These are phyloP conservation scores for Pelosia muscerda DNA, from an alignment of 2,888 invertebrate genomes.

Conservation along the genomic window DNA sequence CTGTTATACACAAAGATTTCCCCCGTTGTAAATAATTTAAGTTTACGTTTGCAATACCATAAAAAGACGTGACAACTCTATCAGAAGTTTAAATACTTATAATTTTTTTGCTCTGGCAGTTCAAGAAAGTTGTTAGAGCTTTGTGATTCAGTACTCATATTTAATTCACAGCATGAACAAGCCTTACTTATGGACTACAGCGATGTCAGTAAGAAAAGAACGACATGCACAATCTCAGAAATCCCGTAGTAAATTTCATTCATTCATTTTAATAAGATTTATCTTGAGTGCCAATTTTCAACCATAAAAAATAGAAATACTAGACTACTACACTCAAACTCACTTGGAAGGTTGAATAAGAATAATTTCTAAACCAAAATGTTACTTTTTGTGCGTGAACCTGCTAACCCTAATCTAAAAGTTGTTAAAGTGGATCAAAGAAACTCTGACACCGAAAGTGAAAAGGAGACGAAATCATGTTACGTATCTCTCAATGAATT, in stretches of 20 bases:
- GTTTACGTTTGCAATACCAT: no score
- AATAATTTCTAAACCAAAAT: constrained; percentile 22
- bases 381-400: constrained; percentile 13
- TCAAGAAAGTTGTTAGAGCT: background rate
- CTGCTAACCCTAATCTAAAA: constrained; percentile 19
- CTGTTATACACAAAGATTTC: no score
- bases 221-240: no score
- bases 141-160: background rate
- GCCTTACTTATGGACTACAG: background rate
- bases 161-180: background rate
- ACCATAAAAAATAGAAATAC: background rate
- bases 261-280: no score
- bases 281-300: background rate
- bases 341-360: constrained; percentile 14
- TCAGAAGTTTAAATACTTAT: no score
- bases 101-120: no score
- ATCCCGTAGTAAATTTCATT: no score
- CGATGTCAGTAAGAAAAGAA: no score
- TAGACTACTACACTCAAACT: constrained; percentile 6
- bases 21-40: no score
- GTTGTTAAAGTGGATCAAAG: constrained; percentile 23
- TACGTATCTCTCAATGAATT: constrained; percentile 23
- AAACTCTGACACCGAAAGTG: constrained; percentile 16
- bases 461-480: constrained; percentile 17
- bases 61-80: no score